These are phyloP conservation scores for Leptopilina syphax DNA, from an alignment of 2,888 invertebrate genomes.

Conservation along the genomic window DNA sequence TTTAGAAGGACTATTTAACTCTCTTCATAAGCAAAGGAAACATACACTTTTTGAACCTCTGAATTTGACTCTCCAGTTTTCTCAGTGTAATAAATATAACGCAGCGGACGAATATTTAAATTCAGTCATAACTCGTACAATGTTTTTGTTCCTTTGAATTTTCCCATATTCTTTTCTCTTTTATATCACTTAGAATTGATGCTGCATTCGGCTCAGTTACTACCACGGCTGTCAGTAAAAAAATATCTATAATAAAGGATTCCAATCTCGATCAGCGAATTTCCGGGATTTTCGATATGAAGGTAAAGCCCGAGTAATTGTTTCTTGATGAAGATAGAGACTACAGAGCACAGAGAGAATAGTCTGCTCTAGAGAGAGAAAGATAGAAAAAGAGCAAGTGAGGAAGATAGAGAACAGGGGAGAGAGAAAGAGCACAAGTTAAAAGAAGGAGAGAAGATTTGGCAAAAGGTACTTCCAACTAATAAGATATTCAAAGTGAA, in stretches of 20 bases:
- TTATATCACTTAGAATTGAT: conserved; percentile 60
- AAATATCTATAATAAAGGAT: conserved; percentile 35
- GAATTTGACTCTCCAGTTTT: too few relatives aligned
- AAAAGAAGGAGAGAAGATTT: background rate
- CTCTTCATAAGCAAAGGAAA: too few relatives aligned
- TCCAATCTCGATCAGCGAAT: conserved; percentile 34
- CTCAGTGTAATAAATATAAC: too few relatives aligned
- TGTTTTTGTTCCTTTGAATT: conserved; percentile 63
- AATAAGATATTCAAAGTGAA: conserved; percentile 6
- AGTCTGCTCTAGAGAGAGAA: background rate
- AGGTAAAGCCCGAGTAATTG: conserved; percentile 29
- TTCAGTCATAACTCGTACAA: conserved; percentile 46
- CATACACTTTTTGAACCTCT: too few relatives aligned
- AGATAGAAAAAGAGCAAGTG: too few relatives aligned
- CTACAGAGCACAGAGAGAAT: background rate
- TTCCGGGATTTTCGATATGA: conserved; percentile 22
- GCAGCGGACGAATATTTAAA: conserved; percentile 43
- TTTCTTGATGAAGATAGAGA: conserved; percentile 28
- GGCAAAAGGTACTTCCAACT: background rate
- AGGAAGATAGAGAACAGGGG: too few relatives aligned
- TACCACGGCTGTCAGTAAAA: conserved; percentile 22
- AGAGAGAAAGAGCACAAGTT: too few relatives aligned
- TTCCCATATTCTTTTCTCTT: conserved; percentile 58
- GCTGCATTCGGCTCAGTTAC: conserved; percentile 34
- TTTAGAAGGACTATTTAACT: too few relatives aligned